A percentile compares a stretch with the other conserved stretches of the same genome.
phyloP scores from a whole-genome alignment of 2,113 vertebrate genomes.

The Paralichthys olivaceus region DNA sequence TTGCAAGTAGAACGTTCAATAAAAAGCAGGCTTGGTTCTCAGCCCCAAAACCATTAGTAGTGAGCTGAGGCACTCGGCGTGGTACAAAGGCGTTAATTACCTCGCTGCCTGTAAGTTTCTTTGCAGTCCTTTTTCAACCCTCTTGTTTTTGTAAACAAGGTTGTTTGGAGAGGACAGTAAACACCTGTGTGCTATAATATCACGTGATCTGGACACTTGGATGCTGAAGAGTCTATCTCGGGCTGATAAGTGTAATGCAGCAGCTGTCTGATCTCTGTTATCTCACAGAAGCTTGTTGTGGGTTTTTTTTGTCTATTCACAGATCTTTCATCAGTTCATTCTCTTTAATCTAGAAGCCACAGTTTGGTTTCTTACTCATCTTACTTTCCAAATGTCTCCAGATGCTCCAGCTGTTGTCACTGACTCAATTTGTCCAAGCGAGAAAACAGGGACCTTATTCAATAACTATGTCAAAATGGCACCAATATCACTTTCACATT shows the following conservation, averaged over 20 bases:
- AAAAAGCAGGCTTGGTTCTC: slow-evolving; percentile 71
- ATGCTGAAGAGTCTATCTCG: slow-evolving; percentile 47
- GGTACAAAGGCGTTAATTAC: slow-evolving; percentile 74
- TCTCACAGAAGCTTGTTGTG: slow-evolving; percentile 57
- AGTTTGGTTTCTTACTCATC: slow-evolving; percentile 59
- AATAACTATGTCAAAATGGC: slow-evolving; percentile 12
- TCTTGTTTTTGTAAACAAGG: slow-evolving; percentile 68
- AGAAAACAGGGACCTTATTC: slow-evolving; percentile 19
- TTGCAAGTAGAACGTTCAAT: slow-evolving; percentile 67
- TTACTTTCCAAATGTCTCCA: slow-evolving; percentile 58
- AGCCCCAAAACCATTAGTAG: slow-evolving; percentile 71
- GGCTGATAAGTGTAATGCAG: slow-evolving; percentile 55
- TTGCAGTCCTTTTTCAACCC: slow-evolving; percentile 27
- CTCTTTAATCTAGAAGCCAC: slow-evolving; percentile 55
- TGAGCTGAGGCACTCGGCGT: slow-evolving; percentile 53
- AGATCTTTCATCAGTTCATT: slow-evolving; percentile 55
- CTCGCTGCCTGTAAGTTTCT: slow-evolving; percentile 57
- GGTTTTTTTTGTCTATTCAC: slow-evolving; percentile 41
- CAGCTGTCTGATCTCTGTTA: slow-evolving; percentile 43
- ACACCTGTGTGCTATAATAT: slow-evolving; percentile 76
- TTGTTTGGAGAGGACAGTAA: slow-evolving; percentile 65
- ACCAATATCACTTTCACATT: background rate
- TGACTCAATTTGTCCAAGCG: background rate
- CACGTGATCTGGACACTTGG: slow-evolving; percentile 43
- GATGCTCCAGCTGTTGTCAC: slow-evolving; percentile 55